Evolutionary conservation across 37 sponge, comb jelly and placozoan species (phyloP), one percentile per base, ranked within the genome.

Genomic region (Chondrosia reniformis): DNA sequence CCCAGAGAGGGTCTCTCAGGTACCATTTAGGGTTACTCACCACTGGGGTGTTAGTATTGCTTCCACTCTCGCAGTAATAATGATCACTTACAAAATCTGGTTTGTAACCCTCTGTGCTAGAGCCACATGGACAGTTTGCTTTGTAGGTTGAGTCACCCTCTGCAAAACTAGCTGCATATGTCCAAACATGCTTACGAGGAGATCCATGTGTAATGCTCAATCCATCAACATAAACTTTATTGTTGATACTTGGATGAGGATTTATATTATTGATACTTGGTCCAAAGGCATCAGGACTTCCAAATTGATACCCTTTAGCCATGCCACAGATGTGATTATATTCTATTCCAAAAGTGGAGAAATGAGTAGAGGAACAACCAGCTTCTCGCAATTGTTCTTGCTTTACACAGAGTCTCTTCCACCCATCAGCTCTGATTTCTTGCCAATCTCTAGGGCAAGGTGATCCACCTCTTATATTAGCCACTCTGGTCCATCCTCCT

Each of bases 1-100:
- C 72, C 72, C 72, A 69, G n/a, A 69, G 36, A 4, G 72, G 72
- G 13, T 69, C 43, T 2, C 42, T 44, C 38, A 69, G 72, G 36
- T 69, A 21, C 72, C 72, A 69, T 69, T 39, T 40, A 21, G 38
- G 38, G 15, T 69, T 44, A 3, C n/a, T 25, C 43, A 13, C 43
- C n/a, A 3, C n/a, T 21, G n/a, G n/a, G n/a, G n/a, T n/a, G n/a
- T n/a, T n/a, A n/a, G n/a, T n/a, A n/a, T 6, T 17, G 43, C 19
- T n/a, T 3, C 44, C n/a, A 13, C 44, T 43, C 36, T 69, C 72
- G 36, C 72, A 69, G 36, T 69, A 38, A 24, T 69, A 69, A 8
- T 40, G n/a, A 31, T 39, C 6, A 4, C 72, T 44, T 43, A 69
- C 42, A 13, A 40, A 34, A 19, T 41, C 43, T 17, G 36, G 72